Evolutionary conservation across 2,113 vertebrate genomes (phyloP), one percentile per base, ranked within the genome.

Genomic region (Upupa epops): DNA sequence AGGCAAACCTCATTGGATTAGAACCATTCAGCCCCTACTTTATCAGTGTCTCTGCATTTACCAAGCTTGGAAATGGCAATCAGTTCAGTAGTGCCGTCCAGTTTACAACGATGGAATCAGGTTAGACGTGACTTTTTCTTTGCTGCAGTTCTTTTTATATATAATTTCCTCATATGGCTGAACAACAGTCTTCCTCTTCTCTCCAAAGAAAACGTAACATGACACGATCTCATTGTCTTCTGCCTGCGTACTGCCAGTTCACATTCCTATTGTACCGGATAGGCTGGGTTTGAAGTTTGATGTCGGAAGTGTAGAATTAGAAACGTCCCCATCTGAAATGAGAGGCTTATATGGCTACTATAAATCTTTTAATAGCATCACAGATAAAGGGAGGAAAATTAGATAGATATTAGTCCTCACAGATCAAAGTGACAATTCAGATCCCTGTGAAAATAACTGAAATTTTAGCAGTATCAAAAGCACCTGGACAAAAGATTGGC

Each of bases 81-180:
- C 98, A 98, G 68, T 99, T 98, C 97, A 99, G 99, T 96, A 97
- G 97, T 31, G 92, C 97, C 61, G 97, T 99, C 63, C 97, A 97
- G 78, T 98, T 99, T 89, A 99, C 98, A 69, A 99, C 99, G 4
- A 98, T 97, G 49, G 98, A 99, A 97, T 98, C 99, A 97, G 99
- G 99, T 99, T 95, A 95, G 98, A 86, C 1, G 8, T 83, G 11
- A 54, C 22, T 32, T 75, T 71, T 87, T 72, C 71, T 95, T 26
- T 79, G 54, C 19, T 69, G 15, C 17, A 34, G 14, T 75, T 75
- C 42, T 93, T n/a, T 81, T 86, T 71, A 13, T 65, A 28, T 34
- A 4, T 65, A 8, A 95, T 95, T 96, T 90, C 19, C 34, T 83
- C 89, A 42, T 86, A 28, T 81, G 48, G 17, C n/a, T 89, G 77